phyloP scores from a whole-genome alignment of 2,888 invertebrate genomes.

The Machimus rusticus region DNA sequence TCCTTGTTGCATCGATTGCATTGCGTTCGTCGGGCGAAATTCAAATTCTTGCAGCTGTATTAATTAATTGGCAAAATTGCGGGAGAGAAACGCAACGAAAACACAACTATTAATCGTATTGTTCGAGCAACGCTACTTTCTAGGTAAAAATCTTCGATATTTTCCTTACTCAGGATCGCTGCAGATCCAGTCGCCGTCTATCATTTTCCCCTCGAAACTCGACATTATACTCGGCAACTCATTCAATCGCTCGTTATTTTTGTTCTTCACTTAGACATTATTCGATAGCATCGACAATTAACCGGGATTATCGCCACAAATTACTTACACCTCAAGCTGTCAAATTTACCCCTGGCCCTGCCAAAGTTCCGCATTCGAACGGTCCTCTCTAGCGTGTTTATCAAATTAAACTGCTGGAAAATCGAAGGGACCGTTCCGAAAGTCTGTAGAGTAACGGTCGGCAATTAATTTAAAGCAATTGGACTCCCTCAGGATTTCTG shows the following conservation, averaged over 20 bases:
- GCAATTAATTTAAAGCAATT: neutral
- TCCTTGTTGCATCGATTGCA: conserved; percentile 93
- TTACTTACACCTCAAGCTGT: neutral
- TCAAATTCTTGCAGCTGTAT: conserved; percentile 84
- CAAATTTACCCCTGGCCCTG: neutral
- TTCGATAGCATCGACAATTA: neutral
- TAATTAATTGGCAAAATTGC: conserved; percentile 29
- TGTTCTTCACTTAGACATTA: neutral
- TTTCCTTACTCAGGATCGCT: conserved; percentile 62
- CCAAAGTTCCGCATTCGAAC: neutral
- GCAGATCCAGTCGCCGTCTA: conserved; percentile 56
- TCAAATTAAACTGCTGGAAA: neutral
- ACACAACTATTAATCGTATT: conserved; percentile 45
- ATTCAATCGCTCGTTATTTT: neutral
- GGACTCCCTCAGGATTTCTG: too few species aligned
- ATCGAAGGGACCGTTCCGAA: neutral
- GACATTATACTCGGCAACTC: neutral
- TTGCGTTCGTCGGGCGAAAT: conserved; percentile 87
- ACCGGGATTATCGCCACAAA: neutral
- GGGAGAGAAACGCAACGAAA: conserved; percentile 40
- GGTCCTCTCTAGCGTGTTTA: neutral
- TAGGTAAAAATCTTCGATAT: conserved; percentile 49
- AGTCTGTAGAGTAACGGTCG: neutral
- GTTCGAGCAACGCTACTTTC: conserved; percentile 6
- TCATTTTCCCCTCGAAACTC: conserved; percentile 37